Conservation (phyloP, 2,888 invertebrate genomes). For the Caenorhabditis sinica region DNA sequence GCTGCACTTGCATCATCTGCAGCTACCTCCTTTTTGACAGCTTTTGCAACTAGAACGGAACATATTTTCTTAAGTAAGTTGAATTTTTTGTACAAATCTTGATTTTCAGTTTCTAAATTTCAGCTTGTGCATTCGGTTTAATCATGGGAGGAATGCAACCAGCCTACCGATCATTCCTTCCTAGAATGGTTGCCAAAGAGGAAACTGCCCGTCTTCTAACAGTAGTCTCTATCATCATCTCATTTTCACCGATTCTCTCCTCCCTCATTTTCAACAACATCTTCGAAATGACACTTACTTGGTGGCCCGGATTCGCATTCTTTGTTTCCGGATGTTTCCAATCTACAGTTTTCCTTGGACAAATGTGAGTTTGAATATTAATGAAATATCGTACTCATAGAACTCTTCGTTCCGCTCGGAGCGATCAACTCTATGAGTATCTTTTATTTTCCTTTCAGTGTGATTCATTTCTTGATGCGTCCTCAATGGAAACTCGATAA, state of each 20-base stretch:
- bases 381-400: background rate
- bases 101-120: slow-evolving; percentile 36
- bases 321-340: slow-evolving; percentile 76
- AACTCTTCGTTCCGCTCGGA: background rate
- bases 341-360: slow-evolving; percentile 72
- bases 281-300: slow-evolving; percentile 75
- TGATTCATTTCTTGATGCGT: slow-evolving; percentile 73
- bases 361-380: slow-evolving; percentile 66
- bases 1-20: slow-evolving; percentile 69
- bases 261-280: slow-evolving; percentile 77
- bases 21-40: slow-evolving; percentile 68
- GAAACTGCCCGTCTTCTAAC: slow-evolving; percentile 80
- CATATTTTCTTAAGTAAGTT: slow-evolving; percentile 76
- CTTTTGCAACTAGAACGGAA: slow-evolving; percentile 74
- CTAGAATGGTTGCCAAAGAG: slow-evolving; percentile 81
- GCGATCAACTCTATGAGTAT: background rate
- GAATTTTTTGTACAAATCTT: background rate
- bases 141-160: slow-evolving; percentile 77
- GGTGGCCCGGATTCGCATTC: slow-evolving; percentile 82
- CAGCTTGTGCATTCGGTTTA: slow-evolving; percentile 75
- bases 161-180: slow-evolving; percentile 79
- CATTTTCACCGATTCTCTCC: slow-evolving; percentile 79
- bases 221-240: slow-evolving; percentile 73
- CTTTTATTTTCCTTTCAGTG: slow-evolving; percentile 58
- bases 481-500: slow-evolving; percentile 74